Evolutionary conservation across 2,797 vertebrate species (phyloP), one percentile per base, ranked within the genome.

Genomic region (Siniperca obscura): DNA sequence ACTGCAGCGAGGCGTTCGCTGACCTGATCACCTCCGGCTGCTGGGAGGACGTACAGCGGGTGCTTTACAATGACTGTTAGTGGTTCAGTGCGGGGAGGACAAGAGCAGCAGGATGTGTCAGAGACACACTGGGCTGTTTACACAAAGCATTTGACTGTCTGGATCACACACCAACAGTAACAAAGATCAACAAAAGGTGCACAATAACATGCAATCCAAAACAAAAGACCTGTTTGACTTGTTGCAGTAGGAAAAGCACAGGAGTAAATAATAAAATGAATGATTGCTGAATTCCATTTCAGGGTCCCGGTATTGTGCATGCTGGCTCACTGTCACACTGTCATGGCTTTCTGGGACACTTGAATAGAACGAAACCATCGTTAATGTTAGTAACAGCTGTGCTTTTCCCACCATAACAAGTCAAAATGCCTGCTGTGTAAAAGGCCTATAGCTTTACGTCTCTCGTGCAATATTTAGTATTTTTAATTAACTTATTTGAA

Each of bases 1-100:
- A 79, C 76, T 79, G 86, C 78, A 72, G 80, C 16, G 77, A 83
- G 75, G 70, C 21, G 5, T 90, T 89, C 70, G 82, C 76, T 83
- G 90, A 91, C 85, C 89, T 87, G 82, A 76, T 72, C 70, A 81
- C 87, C 78, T 80, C 85, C 36, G 69, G 75, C 55, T 84, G 75
- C 74, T 59, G 50, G 44, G 68, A 78, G 76, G 82, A 77, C 65
- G 62, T 67, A 25, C 73, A 73, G 61, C 0, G 4, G 55, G 72
- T n/a, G 34, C 65, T 76, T 60, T 71, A 65, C 66, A 61, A 1
- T 40, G 50, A 73, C 19, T 76, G 66, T 66, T 66, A 57, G 30
- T 6, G 52, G 53, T 59, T 64, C 25, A 36, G 53, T 69, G 61
- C 82, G 50, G 59, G 80, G 70, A 68, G 77, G 68, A 68, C 80